A percentile compares a stretch with the other conserved stretches of the same genome.
These are phyloP conservation scores for Ibycter americanus DNA, from an alignment of 2,797 vertebrate genomes.

Conservation along the genomic window DNA sequence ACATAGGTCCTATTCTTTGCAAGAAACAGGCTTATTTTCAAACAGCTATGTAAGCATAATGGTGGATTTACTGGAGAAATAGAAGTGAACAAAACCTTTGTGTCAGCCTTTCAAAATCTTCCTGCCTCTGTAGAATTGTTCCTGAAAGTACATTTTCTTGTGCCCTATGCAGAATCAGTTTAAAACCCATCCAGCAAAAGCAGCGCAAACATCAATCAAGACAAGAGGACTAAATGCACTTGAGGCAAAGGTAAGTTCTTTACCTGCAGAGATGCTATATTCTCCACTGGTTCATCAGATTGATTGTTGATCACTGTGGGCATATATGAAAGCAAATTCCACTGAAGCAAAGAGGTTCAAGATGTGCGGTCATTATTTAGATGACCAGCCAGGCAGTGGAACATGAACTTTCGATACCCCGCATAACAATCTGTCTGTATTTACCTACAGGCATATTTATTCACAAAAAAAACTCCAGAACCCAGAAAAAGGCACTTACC, in stretches of 20 bases:
- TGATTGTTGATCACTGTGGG: background rate
- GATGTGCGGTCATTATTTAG: background rate
- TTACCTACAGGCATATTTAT: background rate
- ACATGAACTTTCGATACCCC: background rate
- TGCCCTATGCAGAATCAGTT: background rate
- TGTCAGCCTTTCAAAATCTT: background rate
- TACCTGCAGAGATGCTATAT: background rate
- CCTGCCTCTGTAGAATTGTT: background rate
- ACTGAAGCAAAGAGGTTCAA: background rate
- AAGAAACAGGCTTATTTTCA: background rate
- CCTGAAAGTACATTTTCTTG: background rate
- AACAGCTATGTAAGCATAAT: background rate
- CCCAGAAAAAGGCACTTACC: conserved; percentile 71
- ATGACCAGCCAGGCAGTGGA: background rate
- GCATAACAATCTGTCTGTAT: background rate
- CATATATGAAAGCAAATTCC: background rate
- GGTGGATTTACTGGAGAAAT: background rate
- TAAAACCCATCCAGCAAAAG: background rate
- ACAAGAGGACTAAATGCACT: background rate
- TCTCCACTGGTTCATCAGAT: background rate
- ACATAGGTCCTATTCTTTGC: background rate
- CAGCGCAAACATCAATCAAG: background rate
- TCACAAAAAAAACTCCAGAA: background rate
- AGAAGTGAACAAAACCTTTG: background rate
- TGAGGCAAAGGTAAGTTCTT: background rate